A percentile compares a stretch with the other conserved stretches of the same genome.
Evolutionary conservation across 2,113 vertebrate genomes (phyloP).

Genomic region (Heterocephalus glaber): DNA sequence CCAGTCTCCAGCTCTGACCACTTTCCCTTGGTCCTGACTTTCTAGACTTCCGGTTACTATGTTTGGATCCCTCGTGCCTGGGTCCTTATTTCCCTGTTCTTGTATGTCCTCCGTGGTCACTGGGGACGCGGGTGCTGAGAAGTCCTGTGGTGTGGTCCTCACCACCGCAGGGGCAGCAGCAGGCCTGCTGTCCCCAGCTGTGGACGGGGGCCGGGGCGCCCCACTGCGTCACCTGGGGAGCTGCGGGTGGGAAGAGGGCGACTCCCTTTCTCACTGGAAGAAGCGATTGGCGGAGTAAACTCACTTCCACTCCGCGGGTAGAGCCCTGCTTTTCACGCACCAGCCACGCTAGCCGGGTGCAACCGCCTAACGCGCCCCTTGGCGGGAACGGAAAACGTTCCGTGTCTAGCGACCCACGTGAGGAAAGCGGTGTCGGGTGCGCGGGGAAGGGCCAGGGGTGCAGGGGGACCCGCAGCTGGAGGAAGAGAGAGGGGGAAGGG

Average conservation of each 20-base stretch:
- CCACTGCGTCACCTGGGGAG: not conserved
- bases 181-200: too few species aligned
- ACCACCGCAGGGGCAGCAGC: too few species aligned
- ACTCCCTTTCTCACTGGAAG: not conserved
- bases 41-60: not conserved
- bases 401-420: too few species aligned
- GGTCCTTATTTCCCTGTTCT: not conserved
- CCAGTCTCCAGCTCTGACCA: not conserved
- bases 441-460: not conserved
- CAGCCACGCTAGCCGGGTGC: not conserved
- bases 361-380: too few species aligned
- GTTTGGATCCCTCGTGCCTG: not conserved
- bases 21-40: not conserved
- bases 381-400: too few species aligned
- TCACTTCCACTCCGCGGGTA: too few species aligned
- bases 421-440: slow-evolving; percentile 64
- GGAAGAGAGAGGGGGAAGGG: slow-evolving; percentile 52
- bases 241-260: not conserved
- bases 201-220: too few species aligned
- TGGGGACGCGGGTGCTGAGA: not conserved
- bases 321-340: not conserved
- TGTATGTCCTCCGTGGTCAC: not conserved
- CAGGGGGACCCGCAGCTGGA: slow-evolving; percentile 64
- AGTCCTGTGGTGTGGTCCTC: not conserved
- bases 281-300: not conserved